Evolutionary conservation across 2,797 vertebrate genomes (phyloP).

Genomic region (Phrynocephalus vlangalii): DNA sequence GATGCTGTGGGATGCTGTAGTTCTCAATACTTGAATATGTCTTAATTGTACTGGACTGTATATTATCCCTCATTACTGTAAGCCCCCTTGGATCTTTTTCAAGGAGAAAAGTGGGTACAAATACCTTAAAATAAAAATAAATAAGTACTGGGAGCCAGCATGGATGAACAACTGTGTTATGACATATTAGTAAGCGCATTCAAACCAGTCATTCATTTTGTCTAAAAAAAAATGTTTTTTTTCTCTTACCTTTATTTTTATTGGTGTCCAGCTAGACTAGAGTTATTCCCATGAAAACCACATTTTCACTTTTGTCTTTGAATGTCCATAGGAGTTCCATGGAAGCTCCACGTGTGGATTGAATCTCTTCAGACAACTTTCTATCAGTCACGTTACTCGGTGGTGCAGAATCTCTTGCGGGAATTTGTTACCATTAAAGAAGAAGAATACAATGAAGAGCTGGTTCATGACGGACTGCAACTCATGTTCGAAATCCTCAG

Average conservation of each 20-base stretch:
- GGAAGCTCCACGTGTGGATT: conserved; percentile 96
- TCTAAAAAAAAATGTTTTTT: not conserved
- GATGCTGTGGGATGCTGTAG: too few relatives aligned
- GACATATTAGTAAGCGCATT: not conserved
- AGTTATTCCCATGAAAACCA: not conserved
- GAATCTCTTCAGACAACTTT: conserved; percentile 92
- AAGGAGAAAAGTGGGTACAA: too few relatives aligned
- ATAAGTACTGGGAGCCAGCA: not conserved
- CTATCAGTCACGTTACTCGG: conserved; percentile 87
- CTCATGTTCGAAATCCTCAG: conserved; percentile 93
- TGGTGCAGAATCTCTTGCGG: conserved; percentile 88
- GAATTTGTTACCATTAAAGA: conserved; percentile 93
- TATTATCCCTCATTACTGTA: too few relatives aligned
- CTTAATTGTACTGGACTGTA: too few relatives aligned
- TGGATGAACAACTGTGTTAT: not conserved
- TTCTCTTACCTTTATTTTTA: not conserved
- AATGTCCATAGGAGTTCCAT: conserved; percentile 86
- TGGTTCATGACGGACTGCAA: conserved; percentile 87
- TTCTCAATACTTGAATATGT: too few relatives aligned
- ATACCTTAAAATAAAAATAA: too few relatives aligned
- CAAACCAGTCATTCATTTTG: not conserved
- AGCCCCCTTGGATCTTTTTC: too few relatives aligned
- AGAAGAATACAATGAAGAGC: conserved; percentile 93
- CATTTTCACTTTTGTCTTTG: conserved; percentile 1
- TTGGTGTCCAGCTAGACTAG: too few relatives aligned